Evolutionary conservation across 2,797 vertebrate genomes (phyloP).

Genomic region (Phoxinus dragarum): DNA sequence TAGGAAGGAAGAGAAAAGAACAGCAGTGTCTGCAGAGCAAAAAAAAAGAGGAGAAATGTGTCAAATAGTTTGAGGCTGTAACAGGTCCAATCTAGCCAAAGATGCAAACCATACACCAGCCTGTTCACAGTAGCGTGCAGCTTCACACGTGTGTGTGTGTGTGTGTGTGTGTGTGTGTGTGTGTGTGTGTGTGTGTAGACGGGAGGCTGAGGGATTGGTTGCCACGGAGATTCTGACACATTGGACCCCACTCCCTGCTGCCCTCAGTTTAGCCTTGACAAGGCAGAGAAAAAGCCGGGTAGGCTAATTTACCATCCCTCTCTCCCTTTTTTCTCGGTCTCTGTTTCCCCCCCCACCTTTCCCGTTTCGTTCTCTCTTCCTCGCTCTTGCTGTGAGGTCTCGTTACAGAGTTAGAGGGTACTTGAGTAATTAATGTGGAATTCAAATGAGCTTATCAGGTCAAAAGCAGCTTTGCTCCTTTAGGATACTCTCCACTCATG

Average conservation of each 20-base stretch:
- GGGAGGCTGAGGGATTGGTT: conserved; percentile 80
- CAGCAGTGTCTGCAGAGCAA: background rate
- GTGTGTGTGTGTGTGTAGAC: conserved; percentile 9
- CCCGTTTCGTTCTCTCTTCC: conserved; percentile 24
- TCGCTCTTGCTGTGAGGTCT: conserved; percentile 66
- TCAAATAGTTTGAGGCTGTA: conserved; percentile 61
- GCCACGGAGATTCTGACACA: conserved; percentile 81
- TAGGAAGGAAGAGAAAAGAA: conserved; percentile 21
- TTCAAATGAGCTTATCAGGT: conserved; percentile 87
- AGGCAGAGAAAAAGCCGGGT: conserved; percentile 72
- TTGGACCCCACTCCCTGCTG: conserved; percentile 78
- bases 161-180: conserved; percentile 47
- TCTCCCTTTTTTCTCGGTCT: conserved; percentile 28
- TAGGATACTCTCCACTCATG: conserved; percentile 76
- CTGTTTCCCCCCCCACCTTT: conserved; percentile 8
- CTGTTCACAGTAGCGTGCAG: conserved; percentile 36
- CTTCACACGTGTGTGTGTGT: background rate
- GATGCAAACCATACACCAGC: too few relatives aligned
- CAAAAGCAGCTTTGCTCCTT: conserved; percentile 81
- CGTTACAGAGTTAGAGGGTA: conserved; percentile 72
- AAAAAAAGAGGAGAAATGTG: conserved; percentile 23
- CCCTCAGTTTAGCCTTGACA: conserved; percentile 83
- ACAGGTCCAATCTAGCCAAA: conserved; percentile 74
- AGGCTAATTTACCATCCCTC: conserved; percentile 76
- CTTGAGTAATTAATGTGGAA: conserved; percentile 81